A percentile compares a stretch with the other conserved stretches of the same genome.
Evolutionary conservation across 1,140 invertebrate species (phyloP).

Genomic region (Camponotus vicinus): DNA sequence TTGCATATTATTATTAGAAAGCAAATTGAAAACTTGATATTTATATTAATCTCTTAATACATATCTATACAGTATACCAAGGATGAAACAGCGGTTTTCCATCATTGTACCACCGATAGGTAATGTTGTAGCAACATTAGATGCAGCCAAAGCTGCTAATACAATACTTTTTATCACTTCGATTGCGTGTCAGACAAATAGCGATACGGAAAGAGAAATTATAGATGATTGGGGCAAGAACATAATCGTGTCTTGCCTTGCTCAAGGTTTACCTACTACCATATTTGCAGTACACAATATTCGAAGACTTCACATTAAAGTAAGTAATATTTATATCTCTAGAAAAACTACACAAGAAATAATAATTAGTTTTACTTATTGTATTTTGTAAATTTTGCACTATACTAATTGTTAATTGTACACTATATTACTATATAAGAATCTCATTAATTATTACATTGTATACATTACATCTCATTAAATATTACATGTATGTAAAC

Average conservation of each 20-base stretch:
- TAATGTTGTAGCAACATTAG: conserved; percentile 92
- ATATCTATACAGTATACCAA: conserved; percentile 88
- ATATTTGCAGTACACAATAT: conserved; percentile 92
- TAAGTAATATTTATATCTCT: conserved; percentile 58
- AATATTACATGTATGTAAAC: conserved; percentile 5
- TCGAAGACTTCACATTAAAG: conserved; percentile 88
- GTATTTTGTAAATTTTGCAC: background rate
- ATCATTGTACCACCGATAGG: conserved; percentile 90
- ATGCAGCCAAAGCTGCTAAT: conserved; percentile 94
- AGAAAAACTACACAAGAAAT: conserved; percentile 27
- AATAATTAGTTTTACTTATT: conserved; percentile 47
- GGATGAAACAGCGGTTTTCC: conserved; percentile 95
- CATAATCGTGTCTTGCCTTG: conserved; percentile 90
- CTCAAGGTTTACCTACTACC: conserved; percentile 94
- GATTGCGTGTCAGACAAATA: conserved; percentile 85
- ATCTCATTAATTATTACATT: background rate
- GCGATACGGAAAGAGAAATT: conserved; percentile 83
- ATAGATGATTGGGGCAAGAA: conserved; percentile 93
- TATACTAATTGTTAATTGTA: background rate
- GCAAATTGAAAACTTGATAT: conserved; percentile 1
- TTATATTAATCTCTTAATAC: conserved; percentile 64
- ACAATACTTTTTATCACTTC: conserved; percentile 92
- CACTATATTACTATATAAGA: background rate
- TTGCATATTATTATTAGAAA: background rate
- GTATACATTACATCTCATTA: background rate